phyloP scores from a whole-genome alignment of 23 tunicate species.

The Trididemnum nubilum region DNA sequence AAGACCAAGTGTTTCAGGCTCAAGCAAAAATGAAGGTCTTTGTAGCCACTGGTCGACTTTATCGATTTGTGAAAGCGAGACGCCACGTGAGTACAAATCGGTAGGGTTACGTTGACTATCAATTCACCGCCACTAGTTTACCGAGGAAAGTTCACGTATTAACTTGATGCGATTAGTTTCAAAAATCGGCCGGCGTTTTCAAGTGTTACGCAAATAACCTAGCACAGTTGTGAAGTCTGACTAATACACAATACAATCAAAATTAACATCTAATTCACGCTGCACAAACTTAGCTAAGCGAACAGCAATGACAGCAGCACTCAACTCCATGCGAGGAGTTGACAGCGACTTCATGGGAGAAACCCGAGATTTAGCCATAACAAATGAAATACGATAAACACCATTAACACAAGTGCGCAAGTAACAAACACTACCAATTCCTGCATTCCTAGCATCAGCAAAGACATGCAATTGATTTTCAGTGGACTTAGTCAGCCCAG shows the following conservation, averaged over 20 bases:
- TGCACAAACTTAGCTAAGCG: slow-evolving; percentile 11
- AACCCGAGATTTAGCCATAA: slow-evolving; percentile 25
- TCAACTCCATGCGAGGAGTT: not conserved
- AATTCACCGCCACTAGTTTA: slow-evolving; percentile 3
- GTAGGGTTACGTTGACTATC: slow-evolving; percentile 3
- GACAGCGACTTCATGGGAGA: slow-evolving; percentile 1
- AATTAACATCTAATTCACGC: not conserved
- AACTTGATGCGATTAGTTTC: slow-evolving; percentile 2
- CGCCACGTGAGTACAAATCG: slow-evolving; percentile 19
- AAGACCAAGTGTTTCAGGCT: too few relatives aligned
- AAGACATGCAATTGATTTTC: slow-evolving; percentile 17
- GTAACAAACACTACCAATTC: slow-evolving; percentile 7
- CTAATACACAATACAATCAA: not conserved
- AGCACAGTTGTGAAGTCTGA: slow-evolving; percentile 15
- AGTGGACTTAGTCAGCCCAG: not conserved
- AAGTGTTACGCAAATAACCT: slow-evolving; percentile 5
- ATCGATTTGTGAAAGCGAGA: not conserved
- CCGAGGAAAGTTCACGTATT: not conserved
- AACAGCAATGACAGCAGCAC: slow-evolving; percentile 15
- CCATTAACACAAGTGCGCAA: not conserved
- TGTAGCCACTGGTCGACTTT: slow-evolving; percentile 5
- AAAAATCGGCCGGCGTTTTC: slow-evolving; percentile 4
- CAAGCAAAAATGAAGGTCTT: not conserved
- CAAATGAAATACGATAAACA: not conserved
- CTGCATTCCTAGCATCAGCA: not conserved